Base-by-base conservation (phyloP, 2,888 invertebrate genomes). In the Lasioglossum marginatum region DNA sequence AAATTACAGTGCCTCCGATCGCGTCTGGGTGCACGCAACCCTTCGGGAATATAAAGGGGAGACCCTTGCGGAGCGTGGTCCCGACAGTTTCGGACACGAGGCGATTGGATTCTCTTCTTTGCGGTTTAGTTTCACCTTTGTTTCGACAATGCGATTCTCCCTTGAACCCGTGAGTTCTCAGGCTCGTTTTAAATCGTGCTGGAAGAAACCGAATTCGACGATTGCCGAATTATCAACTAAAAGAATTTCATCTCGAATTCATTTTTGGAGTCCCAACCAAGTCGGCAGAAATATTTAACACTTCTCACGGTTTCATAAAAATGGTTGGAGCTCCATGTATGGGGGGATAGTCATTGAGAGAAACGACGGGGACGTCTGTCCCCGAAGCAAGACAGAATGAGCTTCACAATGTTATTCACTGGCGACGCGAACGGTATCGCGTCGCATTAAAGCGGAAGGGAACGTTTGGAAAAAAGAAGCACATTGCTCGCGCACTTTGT, bases 51-150 rank as follows among this genome's bases (percentile, higher is more conserved):
- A 78, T 87, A 90, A 86, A 90, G 86, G 88, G 91, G 86, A 81
- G 87, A 86, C 90, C 91, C 86, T 88, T 86, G 89, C 80, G 78
- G 85, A 87, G 86, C 82, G 82, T 91, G 91, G 92, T 87, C 88
- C 85, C 88, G 91, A 92, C 91, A 88, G 91, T 91, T 92, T 91
- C 84, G 91, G 91, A 91, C 89, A 83, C 83, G 88, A 88, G 75
- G 48, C 92, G 92, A 91, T 91, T 91, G 89, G 88, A 92, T 91
- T 91, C 84, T 85, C 85, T 87, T 87, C 89, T 76, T 90, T 91
- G 91, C 79, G 91, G 91, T 91, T 87, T 86, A 77, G 87, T 87
- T 87, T 87, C 83, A 80, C 87, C 76, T 87, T 81, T 77, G 81
- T 82, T 84, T 82, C 74, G 76, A 73, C 72, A 78, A 80, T 70